phyloP scores from a whole-genome alignment of 2,113 vertebrate species.

The Istiophorus platypterus region DNA sequence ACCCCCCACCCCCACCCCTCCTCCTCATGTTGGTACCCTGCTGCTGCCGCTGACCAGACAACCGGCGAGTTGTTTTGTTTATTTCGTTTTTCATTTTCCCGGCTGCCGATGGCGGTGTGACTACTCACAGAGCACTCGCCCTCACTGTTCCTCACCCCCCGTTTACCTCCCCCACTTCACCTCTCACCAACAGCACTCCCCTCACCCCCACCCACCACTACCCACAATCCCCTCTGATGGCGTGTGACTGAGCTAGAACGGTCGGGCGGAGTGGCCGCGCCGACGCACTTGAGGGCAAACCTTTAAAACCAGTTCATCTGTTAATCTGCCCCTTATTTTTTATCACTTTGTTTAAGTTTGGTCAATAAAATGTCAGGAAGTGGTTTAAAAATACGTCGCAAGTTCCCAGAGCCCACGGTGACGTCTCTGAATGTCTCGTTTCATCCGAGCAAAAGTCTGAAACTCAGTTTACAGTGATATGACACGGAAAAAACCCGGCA shows the following conservation, averaged over 20 bases:
- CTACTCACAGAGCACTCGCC: slow-evolving; percentile 84
- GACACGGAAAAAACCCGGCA: background rate
- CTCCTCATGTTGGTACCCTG: slow-evolving; percentile 54
- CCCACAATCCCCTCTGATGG: slow-evolving; percentile 64
- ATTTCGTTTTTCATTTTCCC: too few species aligned
- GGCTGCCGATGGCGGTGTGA: slow-evolving; percentile 69
- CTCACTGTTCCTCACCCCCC: slow-evolving; percentile 58
- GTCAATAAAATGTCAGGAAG: background rate
- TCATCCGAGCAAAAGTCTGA: background rate
- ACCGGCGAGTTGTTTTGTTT: too few species aligned
- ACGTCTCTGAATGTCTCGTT: background rate
- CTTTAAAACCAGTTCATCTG: background rate
- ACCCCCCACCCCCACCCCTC: too few species aligned
- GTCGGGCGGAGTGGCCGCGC: slow-evolving; percentile 9
- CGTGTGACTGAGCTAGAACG: slow-evolving; percentile 67
- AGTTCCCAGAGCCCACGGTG: too few species aligned
- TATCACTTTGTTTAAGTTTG: background rate
- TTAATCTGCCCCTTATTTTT: too few species aligned
- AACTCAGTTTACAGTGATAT: background rate
- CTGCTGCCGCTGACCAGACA: slow-evolving; percentile 59
- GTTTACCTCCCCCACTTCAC: slow-evolving; percentile 53
- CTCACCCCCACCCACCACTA: slow-evolving; percentile 48
- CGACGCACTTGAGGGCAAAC: background rate
- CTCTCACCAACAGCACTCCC: slow-evolving; percentile 55
- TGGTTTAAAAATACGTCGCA: too few species aligned